Evolutionary conservation across 2,797 vertebrate genomes (phyloP).

Genomic region (Mormyrus hasselquistii): DNA sequence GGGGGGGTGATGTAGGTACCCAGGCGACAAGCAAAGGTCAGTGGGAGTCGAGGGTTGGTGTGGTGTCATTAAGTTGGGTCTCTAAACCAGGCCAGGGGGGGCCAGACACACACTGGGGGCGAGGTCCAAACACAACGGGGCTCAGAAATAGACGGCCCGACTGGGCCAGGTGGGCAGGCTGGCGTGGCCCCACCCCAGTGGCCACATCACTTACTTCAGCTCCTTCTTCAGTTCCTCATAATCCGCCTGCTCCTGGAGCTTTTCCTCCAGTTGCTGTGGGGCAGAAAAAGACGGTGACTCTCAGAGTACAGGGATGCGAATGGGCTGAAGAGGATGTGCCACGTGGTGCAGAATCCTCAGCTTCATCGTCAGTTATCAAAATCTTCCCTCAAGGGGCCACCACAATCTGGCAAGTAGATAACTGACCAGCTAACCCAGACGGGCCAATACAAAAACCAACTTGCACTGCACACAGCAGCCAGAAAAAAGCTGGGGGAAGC

Average conservation of each 20-base stretch:
- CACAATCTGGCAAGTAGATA: background rate
- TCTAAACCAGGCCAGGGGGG: background rate
- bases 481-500: background rate
- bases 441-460: background rate
- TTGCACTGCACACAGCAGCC: background rate
- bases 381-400: background rate
- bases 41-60: constrained; percentile 29
- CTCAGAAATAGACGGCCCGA: background rate
- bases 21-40: constrained; percentile 38
- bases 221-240: constrained; percentile 85
- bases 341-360: background rate
- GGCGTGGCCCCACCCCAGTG: background rate
- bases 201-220: constrained; percentile 67
- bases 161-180: background rate
- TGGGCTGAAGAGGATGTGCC: background rate
- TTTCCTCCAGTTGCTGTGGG: constrained; percentile 79
- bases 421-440: background rate
- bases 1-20: background rate
- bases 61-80: background rate
- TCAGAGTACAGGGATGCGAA: background rate
- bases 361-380: background rate
- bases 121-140: background rate
- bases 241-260: constrained; percentile 79
- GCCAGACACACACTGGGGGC: background rate
- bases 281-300: background rate